Evolutionary conservation across 2,888 invertebrate genomes (phyloP).

Genomic region (Protodeltote pygarga): DNA sequence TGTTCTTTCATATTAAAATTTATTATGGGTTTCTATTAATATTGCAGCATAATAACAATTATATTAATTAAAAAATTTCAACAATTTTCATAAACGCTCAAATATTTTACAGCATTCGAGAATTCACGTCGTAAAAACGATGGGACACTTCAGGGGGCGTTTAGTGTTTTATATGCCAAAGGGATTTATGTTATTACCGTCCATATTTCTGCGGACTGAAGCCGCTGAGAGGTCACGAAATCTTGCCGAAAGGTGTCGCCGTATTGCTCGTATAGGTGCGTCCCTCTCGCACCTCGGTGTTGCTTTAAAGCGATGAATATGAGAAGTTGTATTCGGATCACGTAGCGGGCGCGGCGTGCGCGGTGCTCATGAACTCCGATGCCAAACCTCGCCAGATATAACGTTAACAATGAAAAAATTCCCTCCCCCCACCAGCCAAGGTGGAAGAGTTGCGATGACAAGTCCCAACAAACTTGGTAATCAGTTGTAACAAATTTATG

Average conservation of each 20-base stretch:
- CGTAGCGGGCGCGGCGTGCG: slow-evolving; percentile 77
- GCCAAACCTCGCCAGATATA: slow-evolving; percentile 80
- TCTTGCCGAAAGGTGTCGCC: slow-evolving; percentile 73
- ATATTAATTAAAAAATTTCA: slow-evolving; percentile 53
- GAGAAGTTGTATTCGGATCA: slow-evolving; percentile 81
- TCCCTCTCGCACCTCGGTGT: slow-evolving; percentile 69
- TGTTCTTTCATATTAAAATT: too few species aligned
- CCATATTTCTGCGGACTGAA: slow-evolving; percentile 86
- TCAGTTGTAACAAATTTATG: slow-evolving; percentile 85
- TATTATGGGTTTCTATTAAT: too few species aligned
- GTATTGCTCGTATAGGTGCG: slow-evolving; percentile 60
- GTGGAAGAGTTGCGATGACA: slow-evolving; percentile 85
- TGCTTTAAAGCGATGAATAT: slow-evolving; percentile 85
- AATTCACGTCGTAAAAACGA: slow-evolving; percentile 73
- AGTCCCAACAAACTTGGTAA: slow-evolving; percentile 80
- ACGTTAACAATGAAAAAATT: slow-evolving; percentile 82
- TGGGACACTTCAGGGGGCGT: slow-evolving; percentile 82
- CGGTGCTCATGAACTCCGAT: slow-evolving; percentile 83
- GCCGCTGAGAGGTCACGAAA: slow-evolving; percentile 86
- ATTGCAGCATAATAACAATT: not conserved
- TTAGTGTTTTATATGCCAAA: slow-evolving; percentile 87
- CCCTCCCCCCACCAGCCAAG: slow-evolving; percentile 61
- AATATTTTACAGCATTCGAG: slow-evolving; percentile 62
- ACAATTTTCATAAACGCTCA: slow-evolving; percentile 71
- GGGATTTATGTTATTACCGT: slow-evolving; percentile 87